Evolutionary conservation across 1,140 invertebrate genomes (phyloP), one percentile per base, ranked within the genome.

Genomic region (Trichonephila clavipes): DNA sequence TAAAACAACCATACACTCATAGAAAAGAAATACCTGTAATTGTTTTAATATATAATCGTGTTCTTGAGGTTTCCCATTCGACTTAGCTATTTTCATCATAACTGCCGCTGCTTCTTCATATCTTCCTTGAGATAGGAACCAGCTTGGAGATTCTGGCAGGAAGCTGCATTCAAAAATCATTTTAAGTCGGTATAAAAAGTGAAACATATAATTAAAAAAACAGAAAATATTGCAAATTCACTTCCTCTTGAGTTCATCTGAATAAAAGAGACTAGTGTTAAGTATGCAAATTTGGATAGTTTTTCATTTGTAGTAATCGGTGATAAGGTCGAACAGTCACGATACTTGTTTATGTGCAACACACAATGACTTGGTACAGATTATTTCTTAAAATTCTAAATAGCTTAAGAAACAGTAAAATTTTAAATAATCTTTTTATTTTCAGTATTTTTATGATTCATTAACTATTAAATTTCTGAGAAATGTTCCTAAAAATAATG

Each of bases 91-190:
- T 28, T n/a, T 69, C 62, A 72, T 72, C 88, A 89, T 89, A 4
- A 96, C 93, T 0, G 89, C 92, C 82, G 96, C 95, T 0, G 96
- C 96, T 88, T 96, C 95, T 2, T 95, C 95, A 24, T 96, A 95
- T 88, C 95, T 95, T 16, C 95, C 95, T 77, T 95, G 95, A 77
- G 96, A 95, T 5, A 96, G 94, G 28, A 96, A 94, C 96, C 96
- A 96, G 12, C 96, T 94, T 14, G 96, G 95, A 88, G 96, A 96
- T 94, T 96, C 96, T 0, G 96, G 96, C 12, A 96, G 94, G 51
- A 96, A 94, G 88, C 96, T 95, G 58, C 21, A 88, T 64, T 18
- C 14, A 40, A 40, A 19, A 64, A 86, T 44, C 21, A 21, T 5
- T 19, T 51, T 51, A 51, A 51, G 7, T 51, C 51, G 5, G 10